Conservation (phyloP, 1,140 invertebrate species). For the Neodiprion lecontei region DNA sequence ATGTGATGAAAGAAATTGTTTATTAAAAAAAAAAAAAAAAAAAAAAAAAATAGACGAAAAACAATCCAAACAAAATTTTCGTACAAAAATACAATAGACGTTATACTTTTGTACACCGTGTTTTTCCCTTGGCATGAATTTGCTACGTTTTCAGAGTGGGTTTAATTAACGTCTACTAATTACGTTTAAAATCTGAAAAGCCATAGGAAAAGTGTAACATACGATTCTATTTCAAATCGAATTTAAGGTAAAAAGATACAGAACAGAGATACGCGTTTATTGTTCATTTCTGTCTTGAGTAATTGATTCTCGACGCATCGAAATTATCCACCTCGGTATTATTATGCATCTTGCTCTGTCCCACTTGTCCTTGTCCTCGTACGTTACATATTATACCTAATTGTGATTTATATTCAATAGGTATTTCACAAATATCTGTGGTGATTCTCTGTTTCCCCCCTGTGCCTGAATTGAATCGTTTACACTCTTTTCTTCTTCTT, state of each 20-base stretch:
- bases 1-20: slow-evolving; percentile 25
- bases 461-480: neutral
- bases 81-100: slow-evolving; percentile 19
- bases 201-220: neutral
- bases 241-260: too few relatives aligned
- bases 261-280: neutral
- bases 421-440: neutral
- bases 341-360: neutral
- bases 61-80: too few relatives aligned
- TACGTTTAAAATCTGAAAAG: slow-evolving; percentile 9
- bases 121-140: slow-evolving; percentile 38
- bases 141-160: slow-evolving; percentile 30
- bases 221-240: too few relatives aligned
- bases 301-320: neutral
- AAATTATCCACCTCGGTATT: neutral
- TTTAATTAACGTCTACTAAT: slow-evolving; percentile 32
- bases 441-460: neutral
- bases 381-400: neutral
- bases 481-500: neutral
- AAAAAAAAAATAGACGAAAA: too few relatives aligned
- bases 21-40: too few relatives aligned
- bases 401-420: neutral
- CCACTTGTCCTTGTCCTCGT: neutral
- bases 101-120: slow-evolving; percentile 16
- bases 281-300: neutral